Base-by-base conservation (phyloP, 2,797 vertebrate species). In the Trachurus trachurus region DNA sequence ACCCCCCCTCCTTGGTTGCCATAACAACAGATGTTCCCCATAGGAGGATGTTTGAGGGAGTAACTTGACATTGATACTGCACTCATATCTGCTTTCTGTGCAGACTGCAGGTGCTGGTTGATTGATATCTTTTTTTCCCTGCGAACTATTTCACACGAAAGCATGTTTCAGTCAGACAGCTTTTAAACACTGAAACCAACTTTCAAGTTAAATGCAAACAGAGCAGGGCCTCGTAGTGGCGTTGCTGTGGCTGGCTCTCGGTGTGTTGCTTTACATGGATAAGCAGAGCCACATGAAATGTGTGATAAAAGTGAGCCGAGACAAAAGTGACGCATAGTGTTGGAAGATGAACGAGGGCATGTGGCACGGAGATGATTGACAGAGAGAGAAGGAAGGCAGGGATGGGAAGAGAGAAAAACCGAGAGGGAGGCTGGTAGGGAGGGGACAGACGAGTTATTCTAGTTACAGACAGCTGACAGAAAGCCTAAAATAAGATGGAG, bases 391-490 rank as follows among this genome's bases (percentile, higher is more conserved):
- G 75, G 60, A 62, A 34, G 49, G 42, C 74, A 71, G 21, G 56
- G 73, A 70, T 49, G 73, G 56, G 50, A 71, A 78, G 73, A 87
- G 42, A 88, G 82, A 89, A 84, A 89, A 70, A 70, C 39, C 31
- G 52, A 78, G 65, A 86, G 64, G 53, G 50, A 61, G 71, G 74
- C 53, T 47, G 40, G 22, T 59, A 50, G 77, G 81, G 81, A 82
- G 86, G 83, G 74, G 73, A 85, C 72, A 85, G 87, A 90, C 82
- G 77, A 93, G 94, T 94, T 94, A 95, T 95, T 96, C 89, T 94
- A 87, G 93, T 92, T 91, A 71, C 87, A 93, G 91, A 90, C 93
- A 94, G 94, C 93, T 94, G 94, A 93, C 86, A 83, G 83, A 84
- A 89, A 80, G 77, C 68, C 92, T 87, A 93, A 94, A 95, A 94